Evolutionary conservation across 2,888 invertebrate species (phyloP).

Genomic region (Salpingus planirostris): DNA sequence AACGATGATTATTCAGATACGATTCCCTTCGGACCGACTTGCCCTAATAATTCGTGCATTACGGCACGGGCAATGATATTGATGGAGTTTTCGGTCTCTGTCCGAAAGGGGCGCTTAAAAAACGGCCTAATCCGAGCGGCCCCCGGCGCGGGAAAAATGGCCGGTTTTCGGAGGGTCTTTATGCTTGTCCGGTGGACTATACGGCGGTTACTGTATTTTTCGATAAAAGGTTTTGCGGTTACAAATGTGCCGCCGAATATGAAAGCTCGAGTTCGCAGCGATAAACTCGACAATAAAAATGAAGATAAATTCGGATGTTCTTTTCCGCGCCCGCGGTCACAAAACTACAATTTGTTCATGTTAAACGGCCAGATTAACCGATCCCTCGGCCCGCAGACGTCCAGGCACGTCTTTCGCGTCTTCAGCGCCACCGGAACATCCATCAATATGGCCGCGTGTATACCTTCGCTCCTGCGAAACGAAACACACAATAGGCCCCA

Average conservation of each 20-base stretch:
- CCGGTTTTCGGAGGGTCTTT: constrained; percentile 9
- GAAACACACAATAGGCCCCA: no score
- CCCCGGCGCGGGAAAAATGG: constrained; percentile 11
- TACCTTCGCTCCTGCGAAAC: no score
- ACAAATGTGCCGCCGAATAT: constrained; percentile 31
- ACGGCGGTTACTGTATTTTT: constrained; percentile 30
- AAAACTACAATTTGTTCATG: constrained; percentile 16
- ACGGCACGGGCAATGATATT: no score
- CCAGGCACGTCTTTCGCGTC: no score
- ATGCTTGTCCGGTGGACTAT: constrained; percentile 24
- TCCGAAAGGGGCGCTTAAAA: constrained; percentile 4
- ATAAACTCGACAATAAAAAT: constrained; percentile 36
- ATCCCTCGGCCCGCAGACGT: no score
- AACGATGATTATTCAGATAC: no score
- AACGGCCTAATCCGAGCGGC: constrained; percentile 8
- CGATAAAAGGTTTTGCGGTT: constrained; percentile 34
- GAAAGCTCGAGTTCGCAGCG: constrained; percentile 27
- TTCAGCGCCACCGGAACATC: no score
- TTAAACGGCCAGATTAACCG: constrained; percentile 11
- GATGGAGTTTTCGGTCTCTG: constrained; percentile 8
- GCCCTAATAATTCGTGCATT: no score
- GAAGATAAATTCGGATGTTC: constrained; percentile 32
- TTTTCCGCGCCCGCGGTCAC: constrained; percentile 19
- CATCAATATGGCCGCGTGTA: no score
- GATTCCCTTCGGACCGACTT: no score